Percentiles rank a stretch among this genome's conserved stretches.
phyloP scores from a whole-genome alignment of 2,113 vertebrate species.

The Montifringilla adamsi region DNA sequence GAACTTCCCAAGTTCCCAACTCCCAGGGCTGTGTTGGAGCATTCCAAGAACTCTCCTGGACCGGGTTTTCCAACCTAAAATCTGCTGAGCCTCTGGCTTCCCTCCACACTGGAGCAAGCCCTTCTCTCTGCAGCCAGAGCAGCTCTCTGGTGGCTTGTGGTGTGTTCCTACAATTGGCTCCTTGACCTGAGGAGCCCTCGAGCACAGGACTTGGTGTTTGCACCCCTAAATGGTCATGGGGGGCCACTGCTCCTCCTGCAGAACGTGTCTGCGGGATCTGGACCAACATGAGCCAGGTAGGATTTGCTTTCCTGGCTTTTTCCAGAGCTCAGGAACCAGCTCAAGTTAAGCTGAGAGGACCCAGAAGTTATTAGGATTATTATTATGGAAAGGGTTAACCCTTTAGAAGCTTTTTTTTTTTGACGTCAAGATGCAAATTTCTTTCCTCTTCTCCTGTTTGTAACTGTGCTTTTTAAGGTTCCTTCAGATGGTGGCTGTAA shows the following conservation, averaged over 20 bases:
- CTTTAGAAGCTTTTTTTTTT: background rate
- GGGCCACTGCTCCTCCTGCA: background rate
- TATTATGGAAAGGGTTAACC: constrained; percentile 3
- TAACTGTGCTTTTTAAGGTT: background rate
- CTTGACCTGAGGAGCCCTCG: background rate
- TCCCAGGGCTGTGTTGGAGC: background rate
- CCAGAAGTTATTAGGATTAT: background rate
- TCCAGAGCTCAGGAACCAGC: background rate
- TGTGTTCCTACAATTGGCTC: background rate
- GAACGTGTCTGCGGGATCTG: background rate
- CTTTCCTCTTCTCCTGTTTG: background rate
- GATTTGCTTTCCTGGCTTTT: background rate
- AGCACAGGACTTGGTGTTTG: background rate
- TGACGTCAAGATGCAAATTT: background rate
- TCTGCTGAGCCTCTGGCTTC: background rate
- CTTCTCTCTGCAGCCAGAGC: background rate
- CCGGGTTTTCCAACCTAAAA: background rate
- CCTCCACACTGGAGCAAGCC: background rate
- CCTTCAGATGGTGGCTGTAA: background rate
- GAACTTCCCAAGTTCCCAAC: background rate
- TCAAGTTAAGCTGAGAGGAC: background rate
- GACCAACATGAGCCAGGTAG: background rate
- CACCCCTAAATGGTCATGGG: background rate
- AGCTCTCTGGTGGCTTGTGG: background rate
- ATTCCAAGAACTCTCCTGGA: background rate